Evolutionary conservation across 2,888 invertebrate genomes (phyloP), one percentile per base, ranked within the genome.

Genomic region (Auanema freiburgensis): DNA sequence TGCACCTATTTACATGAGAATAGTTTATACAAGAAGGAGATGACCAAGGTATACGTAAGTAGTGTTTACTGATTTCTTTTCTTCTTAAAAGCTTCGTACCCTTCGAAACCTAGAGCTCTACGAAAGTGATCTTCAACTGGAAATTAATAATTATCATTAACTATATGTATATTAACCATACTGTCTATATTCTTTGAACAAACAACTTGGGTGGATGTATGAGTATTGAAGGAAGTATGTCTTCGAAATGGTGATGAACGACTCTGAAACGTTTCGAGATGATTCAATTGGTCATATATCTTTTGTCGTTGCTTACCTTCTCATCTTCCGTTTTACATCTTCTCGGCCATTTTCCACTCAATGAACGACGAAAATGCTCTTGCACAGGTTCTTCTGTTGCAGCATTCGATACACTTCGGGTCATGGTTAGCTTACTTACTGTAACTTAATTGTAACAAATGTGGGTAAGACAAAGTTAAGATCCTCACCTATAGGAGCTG

Each of bases 321-420:
- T 71, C 71, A 11, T 63, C 56, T 40, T 69, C 67, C 21, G 60
- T 57, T 44, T 67, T 71, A 40, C 53, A 53, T 16, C 66, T 55
- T 42, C 67, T 65, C 14, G 67, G 67, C 74, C 69, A 72, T 60
- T 72, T 72, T 41, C 72, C 72, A 43, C 68, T 68, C 5, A 72
- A 52, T 4, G 68, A 68, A 40, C 72, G 40, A 42, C 67, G 41
- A 54, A 72, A 72, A 50, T 72, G 72, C 23, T 63, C 67, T 11
- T 59, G 62, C 10, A 72, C 69, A 40, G 69, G 64, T 33, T 65
- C 64, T 43, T 64, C 64, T 8, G 66, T 57, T 0, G 66, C 50
- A 6, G 66, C 52, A 23, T 52, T 52, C 6, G 52, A 52, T n/a
- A 23, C 52, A 23, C 52, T 52, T 18, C 52, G 52, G 6, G 21